Evolutionary conservation across 2,888 invertebrate species (phyloP), one percentile per base, ranked within the genome.

Genomic region (Formica aserva): DNA sequence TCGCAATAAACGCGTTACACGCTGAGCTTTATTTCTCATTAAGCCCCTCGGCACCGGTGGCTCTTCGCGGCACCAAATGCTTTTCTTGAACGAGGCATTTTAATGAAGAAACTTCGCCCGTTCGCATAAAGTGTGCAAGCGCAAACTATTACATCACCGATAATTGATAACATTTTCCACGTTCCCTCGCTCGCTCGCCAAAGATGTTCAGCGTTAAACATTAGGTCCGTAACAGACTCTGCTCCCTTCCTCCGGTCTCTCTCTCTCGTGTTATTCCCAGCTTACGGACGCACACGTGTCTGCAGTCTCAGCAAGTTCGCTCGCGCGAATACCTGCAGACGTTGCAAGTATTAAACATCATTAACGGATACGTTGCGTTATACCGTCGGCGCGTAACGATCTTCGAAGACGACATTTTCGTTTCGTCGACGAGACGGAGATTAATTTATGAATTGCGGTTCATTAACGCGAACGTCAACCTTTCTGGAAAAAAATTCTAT

Each of bases 111-210:
- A 80, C 72, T 80, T 80, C 26, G 72, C 71, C 32, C 57, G 78
- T 71, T 57, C 78, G 78, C 72, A 72, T 80, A 80, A 80, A 80
- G 78, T 72, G 78, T 72, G 78, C 78, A 80, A 35, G 72, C 72
- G 78, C 72, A 80, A 80, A 80, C 78, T 80, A 80, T 80, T 80
- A 80, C 60, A 80, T 72, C 78, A 80, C 78, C 78, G 78, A 80
- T 80, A 80, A 80, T 80, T 80, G 78, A 80, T 80, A 80, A 80
- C 78, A 72, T 80, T 80, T 80, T 80, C 78, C 57, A 32, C 72
- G 72, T 72, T 45, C 60, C 72, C 45, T 35, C 67, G n/a, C 26
- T 71, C 57, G 57, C 41, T 32, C 41, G 71, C 71, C 22, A 18
- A 72, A 60, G 78, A 80, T 80, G 60, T 72, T 80, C 78, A 45